Base-by-base conservation (phyloP, 1,140 invertebrate genomes). In the Apis dorsata region DNA sequence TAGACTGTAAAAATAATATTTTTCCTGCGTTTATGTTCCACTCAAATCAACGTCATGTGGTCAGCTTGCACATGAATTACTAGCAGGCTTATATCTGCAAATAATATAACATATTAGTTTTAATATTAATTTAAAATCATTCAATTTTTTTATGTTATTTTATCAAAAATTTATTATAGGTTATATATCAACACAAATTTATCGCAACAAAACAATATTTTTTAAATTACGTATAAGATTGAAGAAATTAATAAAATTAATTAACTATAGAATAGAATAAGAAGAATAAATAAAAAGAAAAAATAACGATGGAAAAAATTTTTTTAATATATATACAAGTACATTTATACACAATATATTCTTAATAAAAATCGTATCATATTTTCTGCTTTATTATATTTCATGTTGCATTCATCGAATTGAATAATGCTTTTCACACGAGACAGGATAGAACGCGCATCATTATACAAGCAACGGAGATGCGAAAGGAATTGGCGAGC, bases 41-140 rank as follows among this genome's bases (percentile, higher is more conserved):
- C 57, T 71, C 79, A 85, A 88, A 78, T 79, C 71, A 49, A 71
- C 86, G 91, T 86, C 91, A 91, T 91, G 90, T 91, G 91, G 90
- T 69, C 66, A 70, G 66, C 17, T 44, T 44, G 34, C 17, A 24
- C 66, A 49, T 49, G 73, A 24, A 53, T 24, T 57, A 13, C 75
- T 69, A 74, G 59, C 63, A 70, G 60, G 63, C 72, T 59, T n/a
- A 78, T 74, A 62, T 15, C 28, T 69, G 55, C 57, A 65, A 65
- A 49, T 84, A 59, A 55, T 66, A 51, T 53, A 71, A 53, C 62
- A 65, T 70, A 68, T 24, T 21, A 51, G n/a, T 44, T 34, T 24
- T 24, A 5, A 13, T n/a, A 51, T 3, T n/a, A 44, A n/a, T 51
- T 70, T 51, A 24, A 24, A 53, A 24, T 51, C 49, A 13, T 51